phyloP scores from a whole-genome alignment of 2,797 vertebrate species.

The Helicolenus hilgendorfi region DNA sequence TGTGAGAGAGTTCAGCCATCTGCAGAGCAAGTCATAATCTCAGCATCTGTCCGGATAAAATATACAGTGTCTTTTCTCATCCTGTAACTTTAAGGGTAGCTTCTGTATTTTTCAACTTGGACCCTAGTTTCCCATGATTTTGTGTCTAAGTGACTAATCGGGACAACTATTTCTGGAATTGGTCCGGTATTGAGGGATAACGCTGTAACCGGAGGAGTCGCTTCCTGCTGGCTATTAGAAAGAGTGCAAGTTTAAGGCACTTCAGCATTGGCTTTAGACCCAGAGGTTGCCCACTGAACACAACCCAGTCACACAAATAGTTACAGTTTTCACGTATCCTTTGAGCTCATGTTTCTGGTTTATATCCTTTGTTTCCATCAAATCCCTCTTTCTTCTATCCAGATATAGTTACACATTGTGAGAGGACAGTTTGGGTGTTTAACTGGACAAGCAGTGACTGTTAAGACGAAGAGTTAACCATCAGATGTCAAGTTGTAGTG shows the following conservation, averaged over 20 bases:
- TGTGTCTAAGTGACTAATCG: background rate
- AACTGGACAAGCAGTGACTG: background rate
- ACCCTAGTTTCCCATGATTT: background rate
- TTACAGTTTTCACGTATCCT: background rate
- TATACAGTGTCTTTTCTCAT: conserved; percentile 8
- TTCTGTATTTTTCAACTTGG: background rate
- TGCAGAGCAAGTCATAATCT: conserved; percentile 16
- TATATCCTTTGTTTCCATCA: background rate
- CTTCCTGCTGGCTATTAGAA: no score
- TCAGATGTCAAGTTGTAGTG: background rate
- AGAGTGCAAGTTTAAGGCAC: background rate
- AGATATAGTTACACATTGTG: background rate
- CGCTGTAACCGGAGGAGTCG: background rate
- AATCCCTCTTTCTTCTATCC: background rate
- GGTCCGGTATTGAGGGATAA: background rate
- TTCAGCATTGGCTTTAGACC: background rate
- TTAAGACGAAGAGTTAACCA: background rate
- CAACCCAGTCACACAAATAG: background rate
- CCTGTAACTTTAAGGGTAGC: background rate
- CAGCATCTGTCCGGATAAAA: conserved; percentile 30
- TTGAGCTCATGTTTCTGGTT: background rate
- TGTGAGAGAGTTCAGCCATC: conserved; percentile 27
- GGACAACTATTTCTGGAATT: background rate
- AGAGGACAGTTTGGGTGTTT: background rate
- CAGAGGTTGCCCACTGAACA: background rate